These are phyloP conservation scores for Trissonchulus latispiculum DNA, from an alignment of 2,888 invertebrate genomes.

Conservation along the genomic window DNA sequence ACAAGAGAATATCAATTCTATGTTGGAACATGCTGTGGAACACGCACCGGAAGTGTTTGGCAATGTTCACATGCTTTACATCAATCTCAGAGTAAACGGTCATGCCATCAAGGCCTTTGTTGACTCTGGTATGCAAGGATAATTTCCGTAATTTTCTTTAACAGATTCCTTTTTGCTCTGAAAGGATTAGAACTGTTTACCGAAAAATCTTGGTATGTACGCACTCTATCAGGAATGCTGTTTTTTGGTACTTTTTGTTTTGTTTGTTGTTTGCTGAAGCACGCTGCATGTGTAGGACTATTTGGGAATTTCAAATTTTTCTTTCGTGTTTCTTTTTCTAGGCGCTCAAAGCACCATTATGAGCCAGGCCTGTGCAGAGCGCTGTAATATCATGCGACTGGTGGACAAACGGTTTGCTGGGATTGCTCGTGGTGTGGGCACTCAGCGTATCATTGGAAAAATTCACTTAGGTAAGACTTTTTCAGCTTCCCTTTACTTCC, in stretches of 20 bases:
- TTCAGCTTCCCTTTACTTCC: too few relatives aligned
- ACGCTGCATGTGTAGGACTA: too few relatives aligned
- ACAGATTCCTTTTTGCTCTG: too few relatives aligned
- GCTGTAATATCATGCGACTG: conserved; percentile 49
- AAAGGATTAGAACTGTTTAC: too few relatives aligned
- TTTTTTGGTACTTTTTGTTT: too few relatives aligned
- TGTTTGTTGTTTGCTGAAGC: too few relatives aligned
- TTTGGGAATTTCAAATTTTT: too few relatives aligned
- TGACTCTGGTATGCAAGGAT: conserved; percentile 66
- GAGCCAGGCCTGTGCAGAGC: conserved; percentile 77
- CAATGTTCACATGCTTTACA: conserved; percentile 91
- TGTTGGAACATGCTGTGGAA: conserved; percentile 98
- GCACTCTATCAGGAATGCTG: too few relatives aligned
- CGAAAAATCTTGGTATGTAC: too few relatives aligned
- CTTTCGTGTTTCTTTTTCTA: conserved; percentile 38
- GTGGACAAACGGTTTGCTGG: conserved; percentile 84
- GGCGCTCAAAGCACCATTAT: conserved; percentile 95
- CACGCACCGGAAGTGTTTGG: conserved; percentile 97
- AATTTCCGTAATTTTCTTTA: too few relatives aligned
- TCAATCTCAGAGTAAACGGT: conserved; percentile 92
- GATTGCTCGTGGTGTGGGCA: conserved; percentile 92
- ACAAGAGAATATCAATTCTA: conserved; percentile 78
- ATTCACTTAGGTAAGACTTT: conserved; percentile 68
- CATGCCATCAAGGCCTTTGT: conserved; percentile 95
- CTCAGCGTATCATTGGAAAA: conserved; percentile 85